These are phyloP conservation scores for Falcunculus frontatus DNA, from an alignment of 2,113 vertebrate genomes.

Conservation along the genomic window DNA sequence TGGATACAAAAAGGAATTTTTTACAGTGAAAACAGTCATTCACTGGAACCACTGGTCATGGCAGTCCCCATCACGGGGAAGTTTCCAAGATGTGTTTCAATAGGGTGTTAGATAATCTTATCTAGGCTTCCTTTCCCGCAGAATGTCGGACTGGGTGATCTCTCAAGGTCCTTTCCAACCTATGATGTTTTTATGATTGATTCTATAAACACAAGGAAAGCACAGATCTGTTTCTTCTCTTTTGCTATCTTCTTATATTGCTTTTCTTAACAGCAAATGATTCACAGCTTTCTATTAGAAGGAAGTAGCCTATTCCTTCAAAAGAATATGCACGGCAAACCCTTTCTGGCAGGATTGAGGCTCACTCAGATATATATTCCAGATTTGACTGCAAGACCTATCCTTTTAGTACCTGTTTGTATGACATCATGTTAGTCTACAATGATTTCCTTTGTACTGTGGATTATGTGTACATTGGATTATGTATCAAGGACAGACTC, in stretches of 20 bases:
- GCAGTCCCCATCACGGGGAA: accelerated
- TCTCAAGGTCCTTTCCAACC: neutral
- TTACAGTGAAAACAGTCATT: neutral
- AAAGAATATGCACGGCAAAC: neutral
- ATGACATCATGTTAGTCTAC: neutral
- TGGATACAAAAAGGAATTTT: neutral
- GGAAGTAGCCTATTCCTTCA: neutral
- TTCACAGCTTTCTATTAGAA: neutral
- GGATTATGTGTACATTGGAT: neutral
- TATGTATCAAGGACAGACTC: neutral
- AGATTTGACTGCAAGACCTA: neutral
- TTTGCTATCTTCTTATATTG: neutral
- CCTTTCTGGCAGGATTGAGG: neutral
- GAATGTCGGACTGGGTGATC: neutral
- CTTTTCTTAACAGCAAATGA: neutral
- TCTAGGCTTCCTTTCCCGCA: neutral
- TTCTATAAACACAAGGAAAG: neutral
- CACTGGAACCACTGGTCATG: accelerated
- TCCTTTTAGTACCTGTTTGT: neutral
- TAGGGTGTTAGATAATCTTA: neutral
- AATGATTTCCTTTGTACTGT: neutral
- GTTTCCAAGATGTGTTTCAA: neutral
- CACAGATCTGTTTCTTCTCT: neutral
- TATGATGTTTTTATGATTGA: neutral
- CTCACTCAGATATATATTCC: neutral